Conservation (phyloP, 2,888 invertebrate species). For the Dermolepida albohirtum region DNA sequence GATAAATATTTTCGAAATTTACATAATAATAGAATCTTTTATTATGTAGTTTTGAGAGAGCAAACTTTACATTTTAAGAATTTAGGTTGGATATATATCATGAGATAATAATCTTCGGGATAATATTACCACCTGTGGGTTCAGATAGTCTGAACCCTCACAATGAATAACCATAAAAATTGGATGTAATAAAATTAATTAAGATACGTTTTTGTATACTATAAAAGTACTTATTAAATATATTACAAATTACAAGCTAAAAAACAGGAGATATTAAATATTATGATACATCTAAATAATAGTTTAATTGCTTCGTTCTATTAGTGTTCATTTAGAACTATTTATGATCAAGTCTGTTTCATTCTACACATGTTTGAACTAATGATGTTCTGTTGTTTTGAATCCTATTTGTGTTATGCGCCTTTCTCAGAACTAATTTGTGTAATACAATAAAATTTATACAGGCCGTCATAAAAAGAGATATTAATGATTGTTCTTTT, state of each 20-base stretch:
- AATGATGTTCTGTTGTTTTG: no score
- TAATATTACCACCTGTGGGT: conserved; percentile 29
- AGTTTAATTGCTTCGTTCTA: no score
- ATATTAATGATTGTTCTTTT: no score
- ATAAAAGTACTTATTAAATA: conserved; percentile 9
- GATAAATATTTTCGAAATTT: conserved; percentile 21
- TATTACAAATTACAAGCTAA: conserved; percentile 14
- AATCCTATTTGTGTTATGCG: no score
- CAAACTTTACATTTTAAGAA: conserved; percentile 8
- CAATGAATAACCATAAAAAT: conserved; percentile 13
- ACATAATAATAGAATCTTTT: conserved; percentile 25
- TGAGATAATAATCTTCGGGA: conserved; percentile 15
- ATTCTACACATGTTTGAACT: no score
- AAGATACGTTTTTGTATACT: neutral
- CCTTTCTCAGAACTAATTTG: no score
- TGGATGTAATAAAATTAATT: conserved; percentile 29
- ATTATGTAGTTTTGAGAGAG: conserved; percentile 1
- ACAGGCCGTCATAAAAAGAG: no score
- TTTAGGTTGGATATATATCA: conserved; percentile 20
- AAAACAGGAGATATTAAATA: neutral
- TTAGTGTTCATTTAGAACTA: no score
- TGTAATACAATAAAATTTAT: no score
- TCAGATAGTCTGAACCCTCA: neutral
- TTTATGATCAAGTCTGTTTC: no score
- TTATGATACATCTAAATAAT: no score